Conservation (phyloP, 2,113 vertebrate genomes). For the Oophaga pumilio region DNA sequence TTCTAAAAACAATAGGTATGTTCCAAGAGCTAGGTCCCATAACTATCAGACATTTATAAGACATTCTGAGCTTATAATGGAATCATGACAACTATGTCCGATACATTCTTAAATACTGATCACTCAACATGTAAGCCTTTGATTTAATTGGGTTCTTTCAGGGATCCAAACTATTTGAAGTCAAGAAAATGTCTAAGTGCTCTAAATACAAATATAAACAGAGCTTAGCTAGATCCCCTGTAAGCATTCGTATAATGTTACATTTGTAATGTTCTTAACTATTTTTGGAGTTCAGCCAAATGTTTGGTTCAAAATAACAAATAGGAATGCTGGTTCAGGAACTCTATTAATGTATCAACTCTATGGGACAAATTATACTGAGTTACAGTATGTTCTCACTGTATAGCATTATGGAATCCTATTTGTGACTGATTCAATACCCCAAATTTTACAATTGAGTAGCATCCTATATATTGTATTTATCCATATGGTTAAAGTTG, state of each 20-base stretch:
- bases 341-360: neutral
- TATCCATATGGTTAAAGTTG: neutral
- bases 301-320: conserved; percentile 19
- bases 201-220: neutral
- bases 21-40: too few species aligned
- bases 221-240: neutral
- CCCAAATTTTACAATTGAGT: neutral
- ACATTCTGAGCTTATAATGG: too few species aligned
- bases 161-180: neutral
- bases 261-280: neutral
- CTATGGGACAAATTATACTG: neutral
- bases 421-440: neutral
- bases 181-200: neutral
- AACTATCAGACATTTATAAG: too few species aligned
- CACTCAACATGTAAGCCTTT: neutral
- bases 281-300: conserved; percentile 1
- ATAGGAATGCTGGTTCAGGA: neutral
- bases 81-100: too few species aligned
- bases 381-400: neutral
- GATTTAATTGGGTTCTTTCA: neutral
- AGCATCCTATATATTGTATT: neutral
- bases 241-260: conserved; percentile 5
- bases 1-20: too few species aligned
- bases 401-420: neutral
- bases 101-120: neutral